Conservation (phyloP, 2,113 vertebrate genomes). For the Platichthys flesus region DNA sequence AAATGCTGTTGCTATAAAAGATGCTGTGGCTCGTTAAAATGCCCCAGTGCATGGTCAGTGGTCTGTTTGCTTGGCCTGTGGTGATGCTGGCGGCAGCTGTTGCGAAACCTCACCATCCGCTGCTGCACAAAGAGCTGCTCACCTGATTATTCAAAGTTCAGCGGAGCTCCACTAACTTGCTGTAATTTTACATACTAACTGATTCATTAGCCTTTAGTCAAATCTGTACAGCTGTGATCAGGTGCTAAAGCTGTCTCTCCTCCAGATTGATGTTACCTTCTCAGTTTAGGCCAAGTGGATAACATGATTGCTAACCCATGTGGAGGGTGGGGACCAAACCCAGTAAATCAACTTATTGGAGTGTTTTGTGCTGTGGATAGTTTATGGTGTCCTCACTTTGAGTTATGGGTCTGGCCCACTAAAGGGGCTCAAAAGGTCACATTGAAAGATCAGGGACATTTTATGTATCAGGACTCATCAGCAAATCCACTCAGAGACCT, state of each 20-base stretch:
- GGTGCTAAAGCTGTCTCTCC: not conserved
- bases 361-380: slow-evolving; percentile 64
- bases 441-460: slow-evolving; percentile 68
- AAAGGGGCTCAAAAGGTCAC: slow-evolving; percentile 56
- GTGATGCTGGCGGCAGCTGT: too few relatives aligned
- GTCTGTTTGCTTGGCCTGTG: too few relatives aligned
- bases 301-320: slow-evolving; percentile 72
- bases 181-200: not conserved
- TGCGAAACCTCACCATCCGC: not conserved
- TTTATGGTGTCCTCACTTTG: slow-evolving; percentile 72
- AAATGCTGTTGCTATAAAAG: slow-evolving; percentile 1
- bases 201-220: not conserved
- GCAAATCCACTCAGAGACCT: slow-evolving; percentile 47
- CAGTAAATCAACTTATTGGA: slow-evolving; percentile 71
- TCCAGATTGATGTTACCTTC: slow-evolving; percentile 58
- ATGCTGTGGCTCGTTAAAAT: slow-evolving; percentile 6
- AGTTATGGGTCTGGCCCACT: slow-evolving; percentile 64
- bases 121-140: too few relatives aligned
- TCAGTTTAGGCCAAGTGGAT: slow-evolving; percentile 60
- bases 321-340: slow-evolving; percentile 52
- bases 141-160: too few relatives aligned
- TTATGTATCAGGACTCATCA: slow-evolving; percentile 56
- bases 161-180: not conserved
- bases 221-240: not conserved
- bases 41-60: not conserved